Base-by-base conservation (phyloP, 2,797 vertebrate genomes). In the Vireo griseus region DNA sequence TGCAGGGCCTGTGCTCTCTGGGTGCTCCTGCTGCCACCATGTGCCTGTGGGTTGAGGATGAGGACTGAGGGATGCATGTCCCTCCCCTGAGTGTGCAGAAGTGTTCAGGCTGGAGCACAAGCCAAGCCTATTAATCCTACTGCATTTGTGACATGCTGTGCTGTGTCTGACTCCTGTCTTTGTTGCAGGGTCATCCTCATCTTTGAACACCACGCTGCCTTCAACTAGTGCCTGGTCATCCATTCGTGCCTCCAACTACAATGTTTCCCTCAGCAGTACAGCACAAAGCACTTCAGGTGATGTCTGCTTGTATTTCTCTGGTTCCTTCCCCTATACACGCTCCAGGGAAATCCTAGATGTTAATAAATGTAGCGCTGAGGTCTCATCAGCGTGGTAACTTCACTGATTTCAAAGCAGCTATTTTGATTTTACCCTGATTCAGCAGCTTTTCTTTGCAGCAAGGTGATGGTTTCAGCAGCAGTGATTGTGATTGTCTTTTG, bases 141-240 rank as follows among this genome's bases (percentile, higher is more conserved):
- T 67, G 74, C 20, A 0, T 17, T 47, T 40, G 55, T 17, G 69
- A 5, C 20, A 1, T 4, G 2, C n/a, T 62, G 42, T 15, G 31
- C 8, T 47, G 29, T 75, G 63, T 55, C 59, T 48, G 65, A 61
- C 61, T 13, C 47, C 8, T 10, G 6, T 20, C 73, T 69, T 44
- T 48, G 11, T 52, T 16, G 1, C 73, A 99, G 99, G 99, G 99
- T 99, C 99, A 98, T 99, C 99, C 99, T 99, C 99, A 99, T 99
- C 99, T 99, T 98, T 99, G 98, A 99, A 99, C 99, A 99, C 99
- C 99, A 98, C 99, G 99, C 99, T 99, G 99, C 99, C 99, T 99
- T 99, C 99, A 98, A 99, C 99, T 99, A 99, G 99, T 99, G 99
- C 99, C 99, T 99, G 99, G 99, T 99, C 99, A 99, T 99, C 99